A percentile compares a stretch with the other conserved stretches of the same genome.
Conservation (phyloP, 2,113 vertebrate genomes). For the Ifrita kowaldi region DNA sequence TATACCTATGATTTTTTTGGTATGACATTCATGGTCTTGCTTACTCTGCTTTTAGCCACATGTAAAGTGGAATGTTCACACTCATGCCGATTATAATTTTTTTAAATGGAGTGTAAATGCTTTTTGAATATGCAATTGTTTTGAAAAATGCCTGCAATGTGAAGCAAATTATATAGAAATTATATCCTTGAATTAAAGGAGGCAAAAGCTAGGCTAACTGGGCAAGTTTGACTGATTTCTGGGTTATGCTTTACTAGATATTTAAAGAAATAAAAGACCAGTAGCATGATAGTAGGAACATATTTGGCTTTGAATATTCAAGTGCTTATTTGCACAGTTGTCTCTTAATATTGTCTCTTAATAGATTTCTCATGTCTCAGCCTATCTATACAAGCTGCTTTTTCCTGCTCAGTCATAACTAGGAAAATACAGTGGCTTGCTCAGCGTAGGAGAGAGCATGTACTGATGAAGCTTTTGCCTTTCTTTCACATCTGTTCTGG, state of each 20-base stretch:
- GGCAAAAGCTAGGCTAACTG: not conserved
- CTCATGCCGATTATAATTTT: not conserved
- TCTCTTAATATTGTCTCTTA: not conserved
- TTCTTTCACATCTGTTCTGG: not conserved
- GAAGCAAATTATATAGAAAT: not conserved
- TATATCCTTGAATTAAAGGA: not conserved
- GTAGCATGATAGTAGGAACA: not conserved
- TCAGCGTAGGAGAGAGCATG: not conserved
- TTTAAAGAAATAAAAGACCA: not conserved
- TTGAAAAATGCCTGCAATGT: not conserved
- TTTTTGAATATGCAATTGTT: not conserved
- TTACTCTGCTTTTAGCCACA: not conserved
- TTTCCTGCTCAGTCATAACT: not conserved
- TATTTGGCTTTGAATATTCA: not conserved
- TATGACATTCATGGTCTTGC: not conserved
- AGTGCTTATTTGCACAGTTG: not conserved
- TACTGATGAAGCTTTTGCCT: not conserved
- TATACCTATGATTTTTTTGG: not conserved
- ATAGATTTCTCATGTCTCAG: not conserved
- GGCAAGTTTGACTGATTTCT: not conserved
- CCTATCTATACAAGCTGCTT: not conserved
- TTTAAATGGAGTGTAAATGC: not conserved
- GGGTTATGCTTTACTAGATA: not conserved
- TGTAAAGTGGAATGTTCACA: not conserved
- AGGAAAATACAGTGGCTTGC: not conserved